phyloP scores from a whole-genome alignment of 2,888 invertebrate genomes.

The Drosophila pegasa region DNA sequence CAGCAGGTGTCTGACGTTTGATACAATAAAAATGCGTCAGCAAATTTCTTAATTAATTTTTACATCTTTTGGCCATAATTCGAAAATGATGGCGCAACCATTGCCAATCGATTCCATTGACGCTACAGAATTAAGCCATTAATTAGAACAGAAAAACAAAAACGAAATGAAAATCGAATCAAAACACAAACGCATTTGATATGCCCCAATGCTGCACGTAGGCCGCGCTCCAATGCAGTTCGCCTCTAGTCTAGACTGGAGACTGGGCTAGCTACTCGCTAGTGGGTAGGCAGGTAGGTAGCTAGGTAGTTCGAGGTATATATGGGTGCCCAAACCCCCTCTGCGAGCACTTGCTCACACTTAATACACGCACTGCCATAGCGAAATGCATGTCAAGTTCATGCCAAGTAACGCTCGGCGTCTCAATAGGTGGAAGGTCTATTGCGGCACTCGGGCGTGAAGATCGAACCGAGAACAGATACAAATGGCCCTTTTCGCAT shows the following conservation, averaged over 20 bases:
- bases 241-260: slow-evolving; percentile 63
- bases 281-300: background rate
- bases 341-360: slow-evolving; percentile 30
- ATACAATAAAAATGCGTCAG: slow-evolving; percentile 9
- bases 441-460: slow-evolving; percentile 69
- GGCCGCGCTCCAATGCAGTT: slow-evolving; percentile 71
- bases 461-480: slow-evolving; percentile 68
- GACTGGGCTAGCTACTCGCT: slow-evolving; percentile 48
- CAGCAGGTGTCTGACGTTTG: slow-evolving; percentile 14
- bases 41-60: slow-evolving; percentile 27
- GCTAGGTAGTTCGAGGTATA: slow-evolving; percentile 1
- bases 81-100: slow-evolving; percentile 21
- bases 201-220: slow-evolving; percentile 67
- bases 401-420: slow-evolving; percentile 44
- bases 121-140: slow-evolving; percentile 51
- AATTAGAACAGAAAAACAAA: slow-evolving; percentile 58
- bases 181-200: slow-evolving; percentile 38
- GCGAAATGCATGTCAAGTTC: slow-evolving; percentile 74
- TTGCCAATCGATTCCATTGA: slow-evolving; percentile 29
- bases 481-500: slow-evolving; percentile 41
- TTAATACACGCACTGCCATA: slow-evolving; percentile 59
- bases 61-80: slow-evolving; percentile 25
- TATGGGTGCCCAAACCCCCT: background rate
- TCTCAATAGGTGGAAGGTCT: slow-evolving; percentile 52
- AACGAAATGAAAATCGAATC: background rate